Evolutionary conservation across 2,797 vertebrate species (phyloP), one percentile per base, ranked within the genome.

Genomic region (Ptychadena robeensis): DNA sequence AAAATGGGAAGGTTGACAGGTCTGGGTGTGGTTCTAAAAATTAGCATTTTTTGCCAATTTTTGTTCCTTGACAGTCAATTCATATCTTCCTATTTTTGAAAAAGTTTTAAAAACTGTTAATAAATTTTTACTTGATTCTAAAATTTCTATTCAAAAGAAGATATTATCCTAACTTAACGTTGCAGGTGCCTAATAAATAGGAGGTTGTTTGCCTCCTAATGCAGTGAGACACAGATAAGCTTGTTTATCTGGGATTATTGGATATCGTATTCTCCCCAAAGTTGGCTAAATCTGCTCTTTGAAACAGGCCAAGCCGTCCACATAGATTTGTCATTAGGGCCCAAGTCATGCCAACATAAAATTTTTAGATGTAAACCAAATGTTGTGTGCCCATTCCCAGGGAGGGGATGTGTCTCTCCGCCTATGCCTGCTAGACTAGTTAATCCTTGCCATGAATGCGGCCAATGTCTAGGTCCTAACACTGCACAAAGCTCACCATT

Each of bases 401-500:
- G 87, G 83, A 83, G 87, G 86, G 87, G 86, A 83, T 86, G 85
- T 76, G 81, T 87, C 85, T 89, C 68, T 38, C 18, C 28, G 31
- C 31, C 63, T 85, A 85, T 85, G 84, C 84, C 79, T 87, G 87
- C 85, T 83, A 79, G 82, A 86, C 89, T 86, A 80, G 84, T 83
- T 87, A 87, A 87, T 88, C 86, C 86, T 66, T 85, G 86, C 67
- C 37, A 85, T 90, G 90, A 91, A 91, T 90, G 88, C 87, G 32
- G 83, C 87, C 88, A 89, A 90, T 91, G 90, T 91, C 89, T 82
- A 83, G 86, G 72, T 27, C 85, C 87, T 87, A 88, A 89, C 88
- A 89, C 87, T 86, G 84, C 86, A 88, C 87, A 87, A 86, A 91
- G 89, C 85, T 84, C 88, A 86, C 88, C 82, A 80, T 87, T 82